phyloP scores from a whole-genome alignment of 2,113 vertebrate genomes.

The Amphilophus citrinellus region DNA sequence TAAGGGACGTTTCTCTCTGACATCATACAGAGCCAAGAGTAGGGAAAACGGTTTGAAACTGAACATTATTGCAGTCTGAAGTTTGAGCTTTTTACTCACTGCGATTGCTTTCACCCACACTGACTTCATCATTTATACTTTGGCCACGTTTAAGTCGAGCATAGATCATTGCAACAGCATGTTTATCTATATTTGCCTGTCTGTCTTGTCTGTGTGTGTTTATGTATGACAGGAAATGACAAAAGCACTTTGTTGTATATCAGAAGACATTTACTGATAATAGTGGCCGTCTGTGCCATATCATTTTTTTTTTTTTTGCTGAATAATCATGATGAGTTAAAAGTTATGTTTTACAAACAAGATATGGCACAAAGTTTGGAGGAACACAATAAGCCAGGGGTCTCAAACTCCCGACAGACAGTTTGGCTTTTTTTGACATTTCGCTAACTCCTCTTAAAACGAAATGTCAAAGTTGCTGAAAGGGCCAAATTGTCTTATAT shows the following conservation, averaged over 20 bases:
- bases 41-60: no score
- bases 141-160: background rate
- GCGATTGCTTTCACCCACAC: background rate
- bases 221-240: background rate
- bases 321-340: no score
- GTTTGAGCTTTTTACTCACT: background rate
- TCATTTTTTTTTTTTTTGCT: background rate
- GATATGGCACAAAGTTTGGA: background rate
- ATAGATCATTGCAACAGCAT: no score
- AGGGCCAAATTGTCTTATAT: no score
- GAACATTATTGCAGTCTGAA: no score
- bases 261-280: background rate
- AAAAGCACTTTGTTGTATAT: background rate
- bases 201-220: background rate
- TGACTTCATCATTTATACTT: background rate
- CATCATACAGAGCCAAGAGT: no score
- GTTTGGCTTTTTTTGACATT: no score
- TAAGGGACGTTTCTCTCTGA: background rate
- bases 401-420: no score
- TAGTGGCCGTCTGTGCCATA: background rate
- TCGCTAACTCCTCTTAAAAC: no score
- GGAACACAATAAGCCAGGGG: no score
- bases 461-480: no score
- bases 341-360: background rate
- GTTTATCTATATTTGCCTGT: no score